Evolutionary conservation across 2,888 invertebrate species (phyloP).

Genomic region (Willowsia nigromaculata): DNA sequence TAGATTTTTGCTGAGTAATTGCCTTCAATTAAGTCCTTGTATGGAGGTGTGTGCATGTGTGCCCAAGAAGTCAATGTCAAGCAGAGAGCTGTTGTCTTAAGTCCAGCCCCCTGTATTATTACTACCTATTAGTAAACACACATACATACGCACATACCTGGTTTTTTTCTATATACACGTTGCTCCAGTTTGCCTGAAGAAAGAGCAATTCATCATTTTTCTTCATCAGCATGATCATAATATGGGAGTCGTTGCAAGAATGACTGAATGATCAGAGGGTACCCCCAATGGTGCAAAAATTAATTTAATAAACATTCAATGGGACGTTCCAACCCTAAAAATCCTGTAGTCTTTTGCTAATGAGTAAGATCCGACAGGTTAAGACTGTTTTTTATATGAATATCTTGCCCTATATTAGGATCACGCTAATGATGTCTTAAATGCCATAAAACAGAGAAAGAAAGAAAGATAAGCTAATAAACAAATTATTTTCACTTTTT

Average conservation of each 20-base stretch:
- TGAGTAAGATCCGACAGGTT: constrained; percentile 65
- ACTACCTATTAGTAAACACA: constrained; percentile 37
- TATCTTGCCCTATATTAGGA: constrained; percentile 28
- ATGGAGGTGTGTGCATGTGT: constrained; percentile 64
- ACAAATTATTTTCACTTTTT: constrained; percentile 21
- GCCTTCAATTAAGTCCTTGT: constrained; percentile 67
- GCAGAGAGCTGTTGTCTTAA: constrained; percentile 67
- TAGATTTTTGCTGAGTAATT: constrained; percentile 66
- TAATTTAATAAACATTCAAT: constrained; percentile 70
- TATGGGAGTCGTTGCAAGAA: not conserved
- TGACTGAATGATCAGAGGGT: constrained; percentile 62
- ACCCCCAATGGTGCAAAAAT: constrained; percentile 69
- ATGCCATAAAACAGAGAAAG: not conserved
- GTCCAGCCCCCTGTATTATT: constrained; percentile 67
- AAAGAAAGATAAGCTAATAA: constrained; percentile 25
- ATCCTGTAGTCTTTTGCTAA: constrained; percentile 61
- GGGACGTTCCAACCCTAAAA: constrained; percentile 63
- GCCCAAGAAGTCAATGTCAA: constrained; percentile 68
- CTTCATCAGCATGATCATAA: constrained; percentile 55
- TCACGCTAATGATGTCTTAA: too few relatives aligned
- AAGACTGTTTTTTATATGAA: constrained; percentile 50
- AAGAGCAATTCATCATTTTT: constrained; percentile 69
- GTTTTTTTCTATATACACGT: not conserved
- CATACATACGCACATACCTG: constrained; percentile 35
- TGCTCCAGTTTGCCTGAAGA: constrained; percentile 64